A percentile compares a stretch with the other conserved stretches of the same genome.
phyloP scores from a whole-genome alignment of 2,888 invertebrate genomes.

The Cetonia aurata region DNA sequence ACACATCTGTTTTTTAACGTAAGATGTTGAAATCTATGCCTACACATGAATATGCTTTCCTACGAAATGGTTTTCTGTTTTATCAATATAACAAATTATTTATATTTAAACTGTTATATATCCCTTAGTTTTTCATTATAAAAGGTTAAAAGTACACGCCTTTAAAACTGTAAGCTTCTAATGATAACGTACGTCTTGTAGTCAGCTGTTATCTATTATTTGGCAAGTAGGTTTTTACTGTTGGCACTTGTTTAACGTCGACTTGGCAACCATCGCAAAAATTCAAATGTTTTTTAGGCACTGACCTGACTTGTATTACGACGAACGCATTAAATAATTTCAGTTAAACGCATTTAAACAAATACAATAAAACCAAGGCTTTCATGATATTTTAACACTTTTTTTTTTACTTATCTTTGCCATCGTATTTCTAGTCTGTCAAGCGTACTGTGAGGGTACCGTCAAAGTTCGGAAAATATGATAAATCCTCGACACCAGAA shows the following conservation, averaged over 20 bases:
- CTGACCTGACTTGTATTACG: slow-evolving; percentile 26
- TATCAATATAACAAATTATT: too few relatives aligned
- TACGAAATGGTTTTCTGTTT: too few relatives aligned
- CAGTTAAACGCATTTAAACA: not conserved
- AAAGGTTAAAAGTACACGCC: too few relatives aligned
- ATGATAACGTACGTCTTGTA: not conserved
- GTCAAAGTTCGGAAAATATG: slow-evolving; percentile 46
- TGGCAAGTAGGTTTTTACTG: slow-evolving; percentile 24
- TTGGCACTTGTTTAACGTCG: slow-evolving; percentile 25
- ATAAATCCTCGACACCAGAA: slow-evolving; percentile 47
- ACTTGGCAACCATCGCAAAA: slow-evolving; percentile 33
- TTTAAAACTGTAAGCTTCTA: too few relatives aligned
- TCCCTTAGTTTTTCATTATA: too few relatives aligned
- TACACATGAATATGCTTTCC: too few relatives aligned
- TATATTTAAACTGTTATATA: too few relatives aligned
- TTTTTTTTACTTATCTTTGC: slow-evolving; percentile 21
- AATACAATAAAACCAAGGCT: slow-evolving; percentile 30
- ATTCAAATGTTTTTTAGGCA: slow-evolving; percentile 17
- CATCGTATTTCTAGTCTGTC: slow-evolving; percentile 46
- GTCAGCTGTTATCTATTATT: slow-evolving; percentile 33
- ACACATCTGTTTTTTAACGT: not conserved
- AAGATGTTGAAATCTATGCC: too few relatives aligned
- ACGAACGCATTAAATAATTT: slow-evolving; percentile 32
- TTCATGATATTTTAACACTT: slow-evolving; percentile 1
- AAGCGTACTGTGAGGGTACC: slow-evolving; percentile 57